These are phyloP conservation scores for Troides aeacus DNA, from an alignment of 2,888 invertebrate genomes.

Conservation along the genomic window DNA sequence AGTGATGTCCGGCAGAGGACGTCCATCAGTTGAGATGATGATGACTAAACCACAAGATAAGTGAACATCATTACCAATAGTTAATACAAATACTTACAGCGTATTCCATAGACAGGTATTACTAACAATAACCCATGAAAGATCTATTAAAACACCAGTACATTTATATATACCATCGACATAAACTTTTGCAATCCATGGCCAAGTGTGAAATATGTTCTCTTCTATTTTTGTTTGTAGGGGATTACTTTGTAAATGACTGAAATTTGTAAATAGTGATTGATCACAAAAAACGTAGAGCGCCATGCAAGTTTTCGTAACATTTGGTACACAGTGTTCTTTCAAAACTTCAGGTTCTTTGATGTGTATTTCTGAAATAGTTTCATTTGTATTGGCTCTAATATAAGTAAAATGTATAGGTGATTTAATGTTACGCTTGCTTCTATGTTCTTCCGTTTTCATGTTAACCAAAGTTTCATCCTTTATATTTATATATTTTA, in stretches of 20 bases:
- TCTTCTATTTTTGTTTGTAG: constrained; percentile 42
- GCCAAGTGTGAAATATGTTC: constrained; percentile 66
- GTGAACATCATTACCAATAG: background rate
- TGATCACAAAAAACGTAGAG: constrained; percentile 78
- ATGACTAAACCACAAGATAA: background rate
- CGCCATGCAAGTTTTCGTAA: constrained; percentile 75
- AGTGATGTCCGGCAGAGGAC: too few species aligned
- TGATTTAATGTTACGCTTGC: constrained; percentile 46
- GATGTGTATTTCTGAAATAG: constrained; percentile 50
- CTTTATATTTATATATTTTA: constrained; percentile 65
- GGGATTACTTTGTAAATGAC: constrained; percentile 46
- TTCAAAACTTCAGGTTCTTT: constrained; percentile 63
- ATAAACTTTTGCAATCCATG: constrained; percentile 88
- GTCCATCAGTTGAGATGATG: too few species aligned
- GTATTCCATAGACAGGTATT: constrained; percentile 75
- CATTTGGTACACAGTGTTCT: constrained; percentile 69
- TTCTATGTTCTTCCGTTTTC: constrained; percentile 42
- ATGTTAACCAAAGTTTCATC: constrained; percentile 45
- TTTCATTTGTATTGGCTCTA: constrained; percentile 40
- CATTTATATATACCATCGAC: constrained; percentile 85
- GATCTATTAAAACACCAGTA: constrained; percentile 83
- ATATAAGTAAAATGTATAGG: constrained; percentile 60
- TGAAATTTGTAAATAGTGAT: constrained; percentile 61
- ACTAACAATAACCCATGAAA: constrained; percentile 83
- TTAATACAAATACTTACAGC: constrained; percentile 48